Conservation (phyloP, 2,113 vertebrate species). For the Zootoca vivipara region DNA sequence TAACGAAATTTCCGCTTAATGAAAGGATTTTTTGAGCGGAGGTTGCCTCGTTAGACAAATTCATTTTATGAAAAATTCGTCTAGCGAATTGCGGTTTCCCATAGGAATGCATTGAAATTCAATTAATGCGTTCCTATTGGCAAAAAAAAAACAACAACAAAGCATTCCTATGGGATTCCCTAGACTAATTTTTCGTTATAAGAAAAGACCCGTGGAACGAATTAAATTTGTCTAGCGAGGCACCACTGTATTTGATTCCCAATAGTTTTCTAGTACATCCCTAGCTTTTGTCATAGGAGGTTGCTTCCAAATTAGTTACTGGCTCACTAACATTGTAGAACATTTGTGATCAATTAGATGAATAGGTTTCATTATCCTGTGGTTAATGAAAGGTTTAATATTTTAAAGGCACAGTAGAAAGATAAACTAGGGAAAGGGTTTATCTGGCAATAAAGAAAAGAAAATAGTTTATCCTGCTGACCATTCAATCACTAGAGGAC, state of each 20-base stretch:
- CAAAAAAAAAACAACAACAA: too few relatives aligned
- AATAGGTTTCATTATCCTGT: slow-evolving; percentile 39
- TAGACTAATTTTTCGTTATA: too few relatives aligned
- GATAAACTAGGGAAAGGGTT: slow-evolving; percentile 32
- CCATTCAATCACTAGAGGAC: neutral
- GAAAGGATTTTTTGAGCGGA: too few relatives aligned
- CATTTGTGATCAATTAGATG: slow-evolving; percentile 31
- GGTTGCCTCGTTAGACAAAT: too few relatives aligned
- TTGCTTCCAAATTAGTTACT: slow-evolving; percentile 9
- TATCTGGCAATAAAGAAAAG: neutral
- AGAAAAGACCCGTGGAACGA: too few relatives aligned
- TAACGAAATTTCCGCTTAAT: too few relatives aligned
- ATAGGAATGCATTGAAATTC: too few relatives aligned
- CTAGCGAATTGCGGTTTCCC: too few relatives aligned
- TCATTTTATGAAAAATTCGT: too few relatives aligned
- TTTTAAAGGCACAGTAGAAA: slow-evolving; percentile 27
- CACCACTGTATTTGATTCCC: slow-evolving; percentile 25
- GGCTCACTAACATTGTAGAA: neutral
- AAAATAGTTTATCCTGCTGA: slow-evolving; percentile 40
- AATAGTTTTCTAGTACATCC: neutral
- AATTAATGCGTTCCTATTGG: too few relatives aligned
- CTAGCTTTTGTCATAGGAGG: neutral
- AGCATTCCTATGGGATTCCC: too few relatives aligned
- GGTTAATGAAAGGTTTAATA: slow-evolving; percentile 53
- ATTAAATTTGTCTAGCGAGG: too few relatives aligned